These are phyloP conservation scores for Hypotaenidia okinawae DNA, from an alignment of 2,797 vertebrate species.

Conservation along the genomic window DNA sequence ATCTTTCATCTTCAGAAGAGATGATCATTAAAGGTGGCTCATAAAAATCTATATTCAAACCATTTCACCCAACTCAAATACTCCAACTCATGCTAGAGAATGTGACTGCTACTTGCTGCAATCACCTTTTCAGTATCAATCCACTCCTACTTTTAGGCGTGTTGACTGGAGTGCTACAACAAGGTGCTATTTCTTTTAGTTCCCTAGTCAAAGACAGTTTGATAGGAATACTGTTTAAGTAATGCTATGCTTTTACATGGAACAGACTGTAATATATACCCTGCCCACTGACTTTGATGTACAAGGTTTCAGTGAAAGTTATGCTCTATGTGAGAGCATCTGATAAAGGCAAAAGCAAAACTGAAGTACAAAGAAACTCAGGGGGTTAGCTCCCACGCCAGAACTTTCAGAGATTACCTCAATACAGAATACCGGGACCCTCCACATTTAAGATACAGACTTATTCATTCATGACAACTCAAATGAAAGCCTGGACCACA, in stretches of 20 bases:
- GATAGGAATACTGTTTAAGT: background rate
- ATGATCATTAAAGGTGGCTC: background rate
- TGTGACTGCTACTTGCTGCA: background rate
- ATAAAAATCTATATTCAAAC: background rate
- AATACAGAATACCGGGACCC: background rate
- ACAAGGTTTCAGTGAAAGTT: background rate
- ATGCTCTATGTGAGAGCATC: background rate
- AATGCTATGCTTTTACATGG: background rate
- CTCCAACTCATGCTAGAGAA: background rate
- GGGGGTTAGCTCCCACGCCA: background rate
- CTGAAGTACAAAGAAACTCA: background rate
- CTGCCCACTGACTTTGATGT: background rate
- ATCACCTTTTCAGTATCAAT: background rate
- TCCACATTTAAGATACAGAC: background rate
- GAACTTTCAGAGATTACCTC: background rate
- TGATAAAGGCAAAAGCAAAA: background rate
- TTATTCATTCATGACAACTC: background rate
- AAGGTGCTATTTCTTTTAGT: background rate
- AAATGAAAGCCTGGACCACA: background rate
- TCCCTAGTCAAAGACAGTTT: background rate
- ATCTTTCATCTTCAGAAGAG: background rate
- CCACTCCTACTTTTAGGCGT: background rate
- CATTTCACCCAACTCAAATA: background rate
- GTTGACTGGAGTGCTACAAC: background rate
- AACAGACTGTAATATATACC: background rate